These are phyloP conservation scores for Cerceris rybyensis DNA, from an alignment of 2,888 invertebrate species.

Conservation along the genomic window DNA sequence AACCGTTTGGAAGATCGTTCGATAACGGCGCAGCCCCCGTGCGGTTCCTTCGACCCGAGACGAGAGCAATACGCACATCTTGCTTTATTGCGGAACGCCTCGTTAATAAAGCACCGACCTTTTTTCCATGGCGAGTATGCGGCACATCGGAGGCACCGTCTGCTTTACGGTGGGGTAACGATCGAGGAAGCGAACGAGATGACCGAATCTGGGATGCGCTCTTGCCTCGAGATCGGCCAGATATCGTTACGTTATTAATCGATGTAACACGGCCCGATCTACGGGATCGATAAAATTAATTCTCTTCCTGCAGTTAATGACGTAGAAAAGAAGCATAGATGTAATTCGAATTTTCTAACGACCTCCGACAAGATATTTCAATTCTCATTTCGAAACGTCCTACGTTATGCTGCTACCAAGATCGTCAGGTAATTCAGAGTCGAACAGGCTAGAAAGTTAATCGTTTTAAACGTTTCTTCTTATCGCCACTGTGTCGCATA, in stretches of 20 bases:
- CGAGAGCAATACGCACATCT: conserved; percentile 61
- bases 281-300: conserved; percentile 45
- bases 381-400: too few relatives aligned
- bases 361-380: too few relatives aligned
- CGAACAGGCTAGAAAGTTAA: too few relatives aligned
- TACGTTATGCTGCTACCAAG: too few relatives aligned
- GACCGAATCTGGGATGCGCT: conserved; percentile 58
- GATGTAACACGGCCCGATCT: conserved; percentile 44
- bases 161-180: conserved; percentile 17
- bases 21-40: conserved; percentile 69
- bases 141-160: conserved; percentile 13
- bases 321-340: conserved; percentile 1
- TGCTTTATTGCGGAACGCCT: conserved; percentile 71
- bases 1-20: conserved; percentile 67
- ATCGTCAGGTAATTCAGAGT: too few relatives aligned
- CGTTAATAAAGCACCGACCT: conserved; percentile 69
- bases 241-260: conserved; percentile 56
- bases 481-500: too few relatives aligned
- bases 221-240: conserved; percentile 41
- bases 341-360: too few relatives aligned
- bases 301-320: conserved; percentile 31
- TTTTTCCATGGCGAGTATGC: conserved; percentile 43
- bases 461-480: too few relatives aligned
- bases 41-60: conserved; percentile 63
- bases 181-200: conserved; percentile 56